A percentile compares a stretch with the other conserved stretches of the same genome.
phyloP scores from a whole-genome alignment of 2,797 vertebrate species.

The Gallinago nigripennis region DNA sequence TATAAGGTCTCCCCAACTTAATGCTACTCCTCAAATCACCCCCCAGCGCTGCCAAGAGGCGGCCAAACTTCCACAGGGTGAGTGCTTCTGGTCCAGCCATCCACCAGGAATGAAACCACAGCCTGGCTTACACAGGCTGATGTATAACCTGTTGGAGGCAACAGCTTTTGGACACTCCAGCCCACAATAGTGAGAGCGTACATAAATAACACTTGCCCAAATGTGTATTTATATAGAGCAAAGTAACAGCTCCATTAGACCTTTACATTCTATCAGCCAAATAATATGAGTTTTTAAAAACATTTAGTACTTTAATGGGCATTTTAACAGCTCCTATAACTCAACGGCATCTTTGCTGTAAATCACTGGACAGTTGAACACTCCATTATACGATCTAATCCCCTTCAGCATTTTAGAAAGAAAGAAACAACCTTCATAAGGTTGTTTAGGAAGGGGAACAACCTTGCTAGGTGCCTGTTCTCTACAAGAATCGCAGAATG shows the following conservation, averaged over 20 bases:
- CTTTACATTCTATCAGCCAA: conserved; percentile 71
- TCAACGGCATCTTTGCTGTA: conserved; percentile 69
- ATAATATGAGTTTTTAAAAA: conserved; percentile 76
- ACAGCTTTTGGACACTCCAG: conserved; percentile 55
- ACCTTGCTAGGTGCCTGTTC: conserved; percentile 12
- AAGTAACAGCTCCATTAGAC: conserved; percentile 71
- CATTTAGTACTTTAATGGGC: conserved; percentile 72
- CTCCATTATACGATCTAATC: conserved; percentile 68
- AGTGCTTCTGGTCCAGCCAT: neutral
- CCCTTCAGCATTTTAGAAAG: conserved; percentile 63
- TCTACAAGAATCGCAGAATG: neutral
- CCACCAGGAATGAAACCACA: neutral
- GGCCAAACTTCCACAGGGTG: neutral
- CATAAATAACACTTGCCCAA: conserved; percentile 65
- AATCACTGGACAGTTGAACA: conserved; percentile 71
- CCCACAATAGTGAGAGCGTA: neutral
- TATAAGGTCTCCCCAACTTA: neutral
- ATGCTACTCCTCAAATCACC: neutral
- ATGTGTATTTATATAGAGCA: conserved; percentile 64
- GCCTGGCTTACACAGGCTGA: conserved; percentile 1
- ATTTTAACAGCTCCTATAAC: conserved; percentile 74
- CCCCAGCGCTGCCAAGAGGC: neutral
- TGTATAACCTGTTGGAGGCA: neutral
- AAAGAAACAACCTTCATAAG: conserved; percentile 22
- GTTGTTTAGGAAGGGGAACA: conserved; percentile 21